Percentiles rank a stretch among this genome's conserved stretches.
Evolutionary conservation across 2,113 vertebrate genomes (phyloP).

Genomic region (Acanthochromis polyacanthus): DNA sequence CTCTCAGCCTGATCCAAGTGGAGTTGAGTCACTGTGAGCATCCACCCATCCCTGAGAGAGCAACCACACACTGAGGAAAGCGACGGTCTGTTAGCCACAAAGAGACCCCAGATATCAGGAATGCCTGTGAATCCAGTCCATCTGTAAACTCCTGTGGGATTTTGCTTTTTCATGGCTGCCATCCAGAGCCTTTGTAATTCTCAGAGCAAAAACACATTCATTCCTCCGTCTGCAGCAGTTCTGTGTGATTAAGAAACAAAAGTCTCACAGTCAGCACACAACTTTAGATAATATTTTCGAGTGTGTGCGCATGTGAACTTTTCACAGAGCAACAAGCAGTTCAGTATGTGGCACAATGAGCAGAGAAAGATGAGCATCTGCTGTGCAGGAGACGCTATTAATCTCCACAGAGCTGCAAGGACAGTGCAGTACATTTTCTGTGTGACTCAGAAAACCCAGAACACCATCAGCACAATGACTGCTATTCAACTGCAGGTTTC

Average conservation of each 20-base stretch:
- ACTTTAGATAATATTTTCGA: conserved; percentile 28
- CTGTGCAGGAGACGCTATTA: conserved; percentile 10
- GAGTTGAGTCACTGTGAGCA: conserved; percentile 54
- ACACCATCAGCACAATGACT: conserved; percentile 36
- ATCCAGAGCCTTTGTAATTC: conserved; percentile 39
- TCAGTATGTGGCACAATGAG: conserved; percentile 16
- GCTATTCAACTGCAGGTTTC: conserved; percentile 46
- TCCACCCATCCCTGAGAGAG: conserved; percentile 59
- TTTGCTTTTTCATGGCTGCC: conserved; percentile 5
- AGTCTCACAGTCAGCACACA: conserved; percentile 24
- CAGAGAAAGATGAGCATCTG: conserved; percentile 15
- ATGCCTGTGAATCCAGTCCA: conserved; percentile 44
- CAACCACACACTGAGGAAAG: conserved; percentile 39
- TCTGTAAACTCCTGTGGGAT: conserved; percentile 15
- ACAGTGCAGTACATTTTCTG: conserved; percentile 1
- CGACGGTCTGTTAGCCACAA: conserved; percentile 31
- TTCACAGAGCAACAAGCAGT: conserved; percentile 16
- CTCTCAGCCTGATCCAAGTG: conserved; percentile 42
- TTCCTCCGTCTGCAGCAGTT: conserved; percentile 6
- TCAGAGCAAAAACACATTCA: conserved; percentile 10
- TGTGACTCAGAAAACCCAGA: conserved; percentile 59
- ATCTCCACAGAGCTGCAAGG: conserved; percentile 22
- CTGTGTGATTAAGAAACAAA: conserved; percentile 15
- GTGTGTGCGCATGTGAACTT: neutral
- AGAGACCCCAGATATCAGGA: conserved; percentile 47